Base-by-base conservation (phyloP, 2,113 vertebrate genomes). In the Lepus timidus region DNA sequence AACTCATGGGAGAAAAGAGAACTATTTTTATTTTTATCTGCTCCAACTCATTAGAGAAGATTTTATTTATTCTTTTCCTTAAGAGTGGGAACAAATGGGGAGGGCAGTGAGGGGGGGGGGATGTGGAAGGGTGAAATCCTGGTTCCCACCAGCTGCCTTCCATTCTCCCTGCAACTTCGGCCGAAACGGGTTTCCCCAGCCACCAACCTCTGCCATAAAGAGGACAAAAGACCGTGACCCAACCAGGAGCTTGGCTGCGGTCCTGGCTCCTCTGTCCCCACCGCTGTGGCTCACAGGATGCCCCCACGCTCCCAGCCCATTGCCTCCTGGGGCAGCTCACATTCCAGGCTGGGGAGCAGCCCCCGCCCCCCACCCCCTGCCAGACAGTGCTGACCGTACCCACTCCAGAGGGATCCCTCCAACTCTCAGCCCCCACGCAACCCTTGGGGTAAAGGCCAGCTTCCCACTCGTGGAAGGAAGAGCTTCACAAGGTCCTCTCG, bases 1-100 rank as follows among this genome's bases (percentile, higher is more conserved):
- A 91, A 84, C 55, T 75, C 82, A 85, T 39, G 36, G 55, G 61
- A 93, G 80, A 94, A 87, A 52, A 92, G 85, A 75, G 5, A 92
- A 75, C 51, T 81, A 91, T 88, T 96, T 94, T 96, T 85, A 93
- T 85, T 96, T 88, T 95, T 94, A 94, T 86, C 73, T 61, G 76
- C 76, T 68, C 44, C 52, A 33, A 76, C 61, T 95, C 44, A 87
- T 87, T 94, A 83, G 49, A 91, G 58, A 84, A 75, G 27, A 31
- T 58, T 49, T 90, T 79, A 71, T 39, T 88, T 65, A 31, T 79
- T 73, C 39, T 70, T 13, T 13, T 22, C 80, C 16, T 73, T 75
- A 14, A 29, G 11, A 88, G n/a, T 52, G 61, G 74, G 78, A 92
- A 79, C 82, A 90, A 92, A 91, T 83, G 31, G 51, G 52, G 36